Evolutionary conservation across 2,113 vertebrate species (phyloP).

Genomic region (Corythornis cristatus): DNA sequence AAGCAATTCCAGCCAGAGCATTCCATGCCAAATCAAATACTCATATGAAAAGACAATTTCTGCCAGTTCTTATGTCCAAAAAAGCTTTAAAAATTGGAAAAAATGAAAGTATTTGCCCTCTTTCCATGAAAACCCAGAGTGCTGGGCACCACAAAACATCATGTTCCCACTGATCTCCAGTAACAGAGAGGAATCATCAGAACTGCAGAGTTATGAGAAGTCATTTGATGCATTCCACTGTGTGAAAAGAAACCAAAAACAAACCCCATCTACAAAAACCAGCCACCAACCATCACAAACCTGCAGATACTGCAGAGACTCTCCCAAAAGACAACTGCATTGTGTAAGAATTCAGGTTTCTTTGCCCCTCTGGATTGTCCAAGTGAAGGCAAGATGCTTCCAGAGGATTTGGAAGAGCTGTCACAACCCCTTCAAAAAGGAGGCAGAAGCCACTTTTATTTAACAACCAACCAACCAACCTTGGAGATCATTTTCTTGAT

Average conservation of each 20-base stretch:
- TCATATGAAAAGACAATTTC: slow-evolving; percentile 31
- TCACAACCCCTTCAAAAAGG: neutral
- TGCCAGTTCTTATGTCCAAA: slow-evolving; percentile 63
- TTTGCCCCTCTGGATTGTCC: neutral
- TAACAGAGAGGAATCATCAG: slow-evolving; percentile 32
- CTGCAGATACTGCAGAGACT: neutral
- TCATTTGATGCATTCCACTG: neutral
- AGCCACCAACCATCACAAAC: neutral
- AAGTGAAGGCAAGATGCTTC: neutral
- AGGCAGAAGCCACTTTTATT: neutral
- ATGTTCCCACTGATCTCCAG: slow-evolving; percentile 1
- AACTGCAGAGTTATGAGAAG: slow-evolving; percentile 9
- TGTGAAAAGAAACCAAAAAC: neutral
- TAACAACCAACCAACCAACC: neutral
- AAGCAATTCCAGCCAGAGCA: slow-evolving; percentile 41
- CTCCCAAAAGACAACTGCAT: neutral
- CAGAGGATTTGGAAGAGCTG: neutral
- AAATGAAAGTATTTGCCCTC: slow-evolving; percentile 48
- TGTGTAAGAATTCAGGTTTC: neutral
- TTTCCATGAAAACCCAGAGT: slow-evolving; percentile 24
- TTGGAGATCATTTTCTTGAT: neutral
- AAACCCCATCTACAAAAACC: neutral
- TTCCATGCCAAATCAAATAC: slow-evolving; percentile 71
- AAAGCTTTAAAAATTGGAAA: slow-evolving; percentile 44
- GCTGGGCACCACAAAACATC: slow-evolving; percentile 30